These are phyloP conservation scores for Pteropus alecto DNA, from an alignment of 2,113 vertebrate genomes.

Conservation along the genomic window DNA sequence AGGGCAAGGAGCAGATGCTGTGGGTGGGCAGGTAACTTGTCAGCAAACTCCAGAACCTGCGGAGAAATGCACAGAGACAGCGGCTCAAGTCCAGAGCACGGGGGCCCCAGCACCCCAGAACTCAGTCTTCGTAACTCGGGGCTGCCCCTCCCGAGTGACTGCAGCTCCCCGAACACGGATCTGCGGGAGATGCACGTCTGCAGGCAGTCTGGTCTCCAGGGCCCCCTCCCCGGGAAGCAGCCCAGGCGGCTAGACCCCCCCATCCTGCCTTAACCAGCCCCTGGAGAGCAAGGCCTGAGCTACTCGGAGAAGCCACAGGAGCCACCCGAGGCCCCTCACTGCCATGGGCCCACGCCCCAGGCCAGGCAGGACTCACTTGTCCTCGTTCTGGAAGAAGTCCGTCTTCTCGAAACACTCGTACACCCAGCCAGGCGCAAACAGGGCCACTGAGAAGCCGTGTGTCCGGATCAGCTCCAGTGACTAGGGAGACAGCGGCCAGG, in stretches of 20 bases:
- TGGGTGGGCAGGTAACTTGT: constrained; percentile 85
- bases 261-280: background rate
- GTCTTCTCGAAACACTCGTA: constrained; percentile 89
- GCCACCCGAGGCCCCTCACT: rapidly evolving
- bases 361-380: constrained; percentile 85
- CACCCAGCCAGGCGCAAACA: constrained; percentile 99
- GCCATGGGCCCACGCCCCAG: rapidly evolving
- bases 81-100: background rate
- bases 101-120: rapidly evolving
- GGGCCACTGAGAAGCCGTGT: constrained; percentile 88
- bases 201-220: too few species aligned
- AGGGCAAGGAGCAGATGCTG: constrained; percentile 86
- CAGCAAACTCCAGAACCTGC: constrained; percentile 91
- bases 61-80: rapidly evolving
- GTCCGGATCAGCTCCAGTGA: constrained; percentile 91
- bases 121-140: rapidly evolving
- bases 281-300: background rate
- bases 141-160: background rate
- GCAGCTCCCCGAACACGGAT: rapidly evolving
- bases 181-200: rapidly evolving
- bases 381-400: constrained; percentile 90
- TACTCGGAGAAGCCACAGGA: rapidly evolving
- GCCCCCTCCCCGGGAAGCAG: background rate
- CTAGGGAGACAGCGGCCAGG: constrained; percentile 76
- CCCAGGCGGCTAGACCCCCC: background rate